Percentiles rank a stretch among this genome's conserved stretches.
These are phyloP conservation scores for Mamestra configurata DNA, from an alignment of 1,140 invertebrate species.

Conservation along the genomic window DNA sequence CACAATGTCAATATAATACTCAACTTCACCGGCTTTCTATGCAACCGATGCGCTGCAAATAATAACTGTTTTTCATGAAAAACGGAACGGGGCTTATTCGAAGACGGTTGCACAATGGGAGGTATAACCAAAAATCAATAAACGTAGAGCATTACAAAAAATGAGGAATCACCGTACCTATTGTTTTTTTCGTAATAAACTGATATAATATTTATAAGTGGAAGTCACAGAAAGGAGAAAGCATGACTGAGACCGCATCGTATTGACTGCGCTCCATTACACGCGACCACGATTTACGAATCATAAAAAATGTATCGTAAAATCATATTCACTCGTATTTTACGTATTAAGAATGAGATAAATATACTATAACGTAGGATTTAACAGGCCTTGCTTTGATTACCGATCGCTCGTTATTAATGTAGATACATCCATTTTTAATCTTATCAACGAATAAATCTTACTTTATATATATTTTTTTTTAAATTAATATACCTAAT, in stretches of 20 bases:
- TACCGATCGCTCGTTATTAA: background rate
- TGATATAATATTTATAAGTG: slow-evolving; percentile 46
- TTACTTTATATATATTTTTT: background rate
- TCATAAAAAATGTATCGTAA: slow-evolving; percentile 13
- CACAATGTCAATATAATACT: slow-evolving; percentile 8
- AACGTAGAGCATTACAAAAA: background rate
- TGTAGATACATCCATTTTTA: background rate
- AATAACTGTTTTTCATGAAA: background rate
- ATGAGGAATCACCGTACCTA: background rate
- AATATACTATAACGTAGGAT: too few relatives aligned
- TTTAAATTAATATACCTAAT: too few relatives aligned
- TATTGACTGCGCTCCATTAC: slow-evolving; percentile 71
- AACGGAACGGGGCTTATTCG: background rate
- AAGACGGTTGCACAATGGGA: background rate
- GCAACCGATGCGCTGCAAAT: too few relatives aligned
- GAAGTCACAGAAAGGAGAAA: slow-evolving; percentile 66
- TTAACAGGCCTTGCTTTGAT: background rate
- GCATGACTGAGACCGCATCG: slow-evolving; percentile 70
- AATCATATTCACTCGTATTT: background rate
- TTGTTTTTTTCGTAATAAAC: background rate
- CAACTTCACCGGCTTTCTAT: background rate
- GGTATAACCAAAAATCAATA: background rate
- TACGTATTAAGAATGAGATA: too few relatives aligned
- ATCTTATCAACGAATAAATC: background rate
- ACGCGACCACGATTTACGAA: slow-evolving; percentile 20